A percentile compares a stretch with the other conserved stretches of the same genome.
Conservation (phyloP, 1,140 invertebrate genomes). For the Acromyrmex echinatior region DNA sequence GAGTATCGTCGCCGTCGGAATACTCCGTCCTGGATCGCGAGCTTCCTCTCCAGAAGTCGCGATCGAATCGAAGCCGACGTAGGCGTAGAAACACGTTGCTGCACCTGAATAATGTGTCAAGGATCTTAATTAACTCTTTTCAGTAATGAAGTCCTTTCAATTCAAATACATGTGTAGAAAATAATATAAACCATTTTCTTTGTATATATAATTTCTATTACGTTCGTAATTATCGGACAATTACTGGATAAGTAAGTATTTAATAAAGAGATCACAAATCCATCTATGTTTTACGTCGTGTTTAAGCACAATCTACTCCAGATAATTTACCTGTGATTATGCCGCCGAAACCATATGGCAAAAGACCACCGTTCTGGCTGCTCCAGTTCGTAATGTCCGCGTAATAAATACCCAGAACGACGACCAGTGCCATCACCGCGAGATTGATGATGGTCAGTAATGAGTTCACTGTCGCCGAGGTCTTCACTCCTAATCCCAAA, state of each 20-base stretch:
- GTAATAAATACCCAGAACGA: slow-evolving; percentile 93
- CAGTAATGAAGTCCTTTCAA: neutral
- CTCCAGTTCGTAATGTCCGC: slow-evolving; percentile 94
- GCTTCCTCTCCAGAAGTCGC: slow-evolving; percentile 95
- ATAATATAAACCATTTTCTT: neutral
- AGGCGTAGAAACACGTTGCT: slow-evolving; percentile 96
- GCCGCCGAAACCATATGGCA: slow-evolving; percentile 93
- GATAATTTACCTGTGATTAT: slow-evolving; percentile 87
- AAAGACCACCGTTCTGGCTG: slow-evolving; percentile 90
- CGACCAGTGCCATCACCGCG: slow-evolving; percentile 91
- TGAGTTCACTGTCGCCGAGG: slow-evolving; percentile 94
- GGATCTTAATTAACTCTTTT: neutral
- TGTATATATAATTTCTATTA: neutral
- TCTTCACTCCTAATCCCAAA: slow-evolving; percentile 94
- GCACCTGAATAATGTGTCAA: slow-evolving; percentile 87
- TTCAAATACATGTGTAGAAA: neutral
- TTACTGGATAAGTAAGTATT: neutral
- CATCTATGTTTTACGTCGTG: neutral
- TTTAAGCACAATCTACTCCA: neutral
- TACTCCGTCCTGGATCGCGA: slow-evolving; percentile 92
- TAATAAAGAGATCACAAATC: neutral
- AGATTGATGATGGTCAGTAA: slow-evolving; percentile 93
- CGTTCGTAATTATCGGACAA: neutral
- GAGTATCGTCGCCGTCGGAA: slow-evolving; percentile 93
- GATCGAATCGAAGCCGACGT: slow-evolving; percentile 95